Evolutionary conservation across 2,113 vertebrate genomes (phyloP).

Genomic region (Trematomus loennbergii): DNA sequence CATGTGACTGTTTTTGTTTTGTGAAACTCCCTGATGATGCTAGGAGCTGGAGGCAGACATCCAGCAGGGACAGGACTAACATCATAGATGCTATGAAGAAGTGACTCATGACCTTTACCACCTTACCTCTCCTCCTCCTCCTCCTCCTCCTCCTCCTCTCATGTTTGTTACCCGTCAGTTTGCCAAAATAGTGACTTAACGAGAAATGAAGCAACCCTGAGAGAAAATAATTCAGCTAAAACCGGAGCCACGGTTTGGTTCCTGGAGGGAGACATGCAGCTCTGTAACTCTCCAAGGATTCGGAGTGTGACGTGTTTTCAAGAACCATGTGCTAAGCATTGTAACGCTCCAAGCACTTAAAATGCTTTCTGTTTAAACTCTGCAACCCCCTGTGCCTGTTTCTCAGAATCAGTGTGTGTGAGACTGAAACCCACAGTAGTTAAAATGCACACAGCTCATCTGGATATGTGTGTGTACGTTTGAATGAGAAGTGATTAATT

Average conservation of each 20-base stretch:
- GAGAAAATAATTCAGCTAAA: conserved; percentile 17
- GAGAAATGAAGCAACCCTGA: conserved; percentile 16
- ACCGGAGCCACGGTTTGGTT: conserved; percentile 22
- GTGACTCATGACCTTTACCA: conserved; percentile 18
- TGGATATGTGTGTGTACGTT: conserved; percentile 21
- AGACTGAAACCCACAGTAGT: conserved; percentile 39
- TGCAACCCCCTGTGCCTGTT: conserved; percentile 27
- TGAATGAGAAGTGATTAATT: conserved; percentile 47
- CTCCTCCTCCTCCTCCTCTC: not conserved
- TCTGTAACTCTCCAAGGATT: conserved; percentile 41
- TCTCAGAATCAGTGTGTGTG: conserved; percentile 34
- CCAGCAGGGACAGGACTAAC: conserved; percentile 5
- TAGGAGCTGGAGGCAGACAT: not conserved
- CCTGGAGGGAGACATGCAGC: conserved; percentile 13
- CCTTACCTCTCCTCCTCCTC: not conserved
- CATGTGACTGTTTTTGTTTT: not conserved
- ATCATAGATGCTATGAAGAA: conserved; percentile 25
- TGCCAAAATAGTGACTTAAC: not conserved
- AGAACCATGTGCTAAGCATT: conserved; percentile 28
- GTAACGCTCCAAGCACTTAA: conserved; percentile 39
- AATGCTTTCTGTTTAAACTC: conserved; percentile 54
- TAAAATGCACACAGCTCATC: conserved; percentile 41
- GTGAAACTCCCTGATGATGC: not conserved
- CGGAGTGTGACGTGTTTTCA: conserved; percentile 31
- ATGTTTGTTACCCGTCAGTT: conserved; percentile 19